Base-by-base conservation (phyloP, 2,797 vertebrate genomes). In the Hyperoplus lanceolatus region DNA sequence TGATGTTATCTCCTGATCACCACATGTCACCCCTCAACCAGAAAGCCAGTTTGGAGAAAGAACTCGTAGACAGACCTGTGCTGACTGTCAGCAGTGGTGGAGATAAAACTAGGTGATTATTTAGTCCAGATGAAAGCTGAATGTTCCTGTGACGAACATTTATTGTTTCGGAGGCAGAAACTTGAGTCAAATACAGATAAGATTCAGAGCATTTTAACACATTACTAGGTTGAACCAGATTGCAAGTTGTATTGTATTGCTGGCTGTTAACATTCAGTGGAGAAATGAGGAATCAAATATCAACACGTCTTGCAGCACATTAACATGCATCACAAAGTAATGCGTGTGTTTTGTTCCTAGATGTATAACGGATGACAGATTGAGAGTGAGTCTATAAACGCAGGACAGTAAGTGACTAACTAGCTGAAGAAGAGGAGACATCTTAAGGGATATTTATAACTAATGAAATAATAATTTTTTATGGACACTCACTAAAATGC, bases 21-120 rank as follows among this genome's bases (percentile, higher is more conserved):
- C 93, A 94, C 94, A 95, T 96, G 96, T 94, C 89, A 75, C 69
- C 70, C 70, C 57, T 1, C 16, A 81, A 88, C 90, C 86, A 42
- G 73, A 81, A 79, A 58, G 79, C 50, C 71, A 68, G 55, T 39
- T 39, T 49, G 57, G 72, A 82, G 29, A 78, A 66, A n/a, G 46
- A 48, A 10, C 3, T 46, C 14, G 0, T 4, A 16, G 60, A 67
- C 62, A 81, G 41, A 77, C 50, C 29, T 56, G 63, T 7, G 8
- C 29, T 5, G 9, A 63, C n/a, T 55, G 18, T 65, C 54, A 14
- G 15, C 4, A 3, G 8, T 6, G 60, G 29, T 45, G 46, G 61
- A 73, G 49, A 62, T 71, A 21, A 73, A 70, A 58, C 71, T 16
- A n/a, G 18, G 36, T 51, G 46, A 60, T 60, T 38, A 71, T 77